Percentiles rank a stretch among this genome's conserved stretches.
Evolutionary conservation across 2,113 vertebrate species (phyloP).

Genomic region (Centropus bengalensis): DNA sequence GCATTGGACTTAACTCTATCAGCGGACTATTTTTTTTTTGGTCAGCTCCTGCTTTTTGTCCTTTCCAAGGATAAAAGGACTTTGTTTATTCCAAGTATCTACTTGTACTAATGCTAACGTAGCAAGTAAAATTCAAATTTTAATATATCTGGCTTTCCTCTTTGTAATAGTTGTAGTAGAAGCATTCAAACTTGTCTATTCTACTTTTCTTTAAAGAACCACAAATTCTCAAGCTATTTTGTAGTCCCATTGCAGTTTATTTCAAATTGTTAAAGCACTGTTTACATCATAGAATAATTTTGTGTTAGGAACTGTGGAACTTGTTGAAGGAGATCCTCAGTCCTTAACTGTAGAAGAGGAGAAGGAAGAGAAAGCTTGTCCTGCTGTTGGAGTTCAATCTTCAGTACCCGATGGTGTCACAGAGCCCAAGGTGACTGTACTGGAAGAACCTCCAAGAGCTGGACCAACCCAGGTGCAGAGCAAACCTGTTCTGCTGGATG

Average conservation of each 20-base stretch:
- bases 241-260: neutral
- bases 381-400: neutral
- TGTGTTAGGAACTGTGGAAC: constrained; percentile 48
- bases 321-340: constrained; percentile 27
- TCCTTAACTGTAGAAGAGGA: constrained; percentile 25
- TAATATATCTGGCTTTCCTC: neutral
- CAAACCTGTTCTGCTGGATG: neutral
- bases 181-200: neutral
- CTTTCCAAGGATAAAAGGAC: neutral
- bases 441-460: neutral
- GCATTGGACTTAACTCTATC: too few relatives aligned
- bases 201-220: neutral
- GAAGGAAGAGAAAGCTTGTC: constrained; percentile 20
- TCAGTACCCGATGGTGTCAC: neutral
- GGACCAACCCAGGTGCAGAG: neutral
- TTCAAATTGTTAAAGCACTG: neutral
- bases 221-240: neutral
- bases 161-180: neutral
- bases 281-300: neutral
- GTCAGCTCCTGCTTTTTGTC: neutral
- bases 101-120: neutral
- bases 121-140: neutral
- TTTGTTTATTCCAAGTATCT: neutral
- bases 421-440: neutral
- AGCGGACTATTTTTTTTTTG: too few relatives aligned